Conservation (phyloP, 2,797 vertebrate species). For the Lagorchestes hirsutus region DNA sequence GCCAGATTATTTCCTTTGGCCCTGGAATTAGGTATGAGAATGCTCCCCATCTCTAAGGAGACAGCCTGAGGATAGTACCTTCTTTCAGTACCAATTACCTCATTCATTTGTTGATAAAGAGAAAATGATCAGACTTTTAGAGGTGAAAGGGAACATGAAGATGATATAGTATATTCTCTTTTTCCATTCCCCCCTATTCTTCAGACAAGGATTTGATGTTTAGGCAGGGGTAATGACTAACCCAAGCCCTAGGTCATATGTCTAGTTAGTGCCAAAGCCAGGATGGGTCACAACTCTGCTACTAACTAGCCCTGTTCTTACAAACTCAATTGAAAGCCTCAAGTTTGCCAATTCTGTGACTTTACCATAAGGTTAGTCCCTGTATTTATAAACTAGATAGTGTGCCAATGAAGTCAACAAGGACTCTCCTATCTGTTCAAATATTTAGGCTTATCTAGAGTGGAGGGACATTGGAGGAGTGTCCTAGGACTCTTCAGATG, state of each 20-base stretch:
- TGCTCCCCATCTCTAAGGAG: constrained; percentile 1
- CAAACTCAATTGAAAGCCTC: not conserved
- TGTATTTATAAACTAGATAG: not conserved
- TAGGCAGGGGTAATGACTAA: not conserved
- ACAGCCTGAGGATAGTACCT: constrained; percentile 20
- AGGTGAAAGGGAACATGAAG: not conserved
- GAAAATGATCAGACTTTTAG: not conserved
- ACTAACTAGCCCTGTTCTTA: not conserved
- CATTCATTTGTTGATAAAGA: not conserved
- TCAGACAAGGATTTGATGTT: not conserved
- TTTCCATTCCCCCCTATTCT: not conserved
- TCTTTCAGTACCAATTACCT: not conserved
- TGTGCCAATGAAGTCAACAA: not conserved
- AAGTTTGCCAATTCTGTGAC: not conserved
- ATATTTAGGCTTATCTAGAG: not conserved
- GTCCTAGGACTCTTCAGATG: not conserved
- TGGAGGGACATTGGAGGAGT: not conserved
- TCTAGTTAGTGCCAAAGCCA: not conserved
- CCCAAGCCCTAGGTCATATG: constrained; percentile 13
- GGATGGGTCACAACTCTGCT: not conserved
- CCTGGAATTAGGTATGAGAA: not conserved
- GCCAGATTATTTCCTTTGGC: not conserved
- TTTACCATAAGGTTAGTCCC: not conserved
- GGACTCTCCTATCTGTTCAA: not conserved
- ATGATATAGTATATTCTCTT: not conserved